These are phyloP conservation scores for Petroica traversi DNA, from an alignment of 2,113 vertebrate genomes.

Conservation along the genomic window DNA sequence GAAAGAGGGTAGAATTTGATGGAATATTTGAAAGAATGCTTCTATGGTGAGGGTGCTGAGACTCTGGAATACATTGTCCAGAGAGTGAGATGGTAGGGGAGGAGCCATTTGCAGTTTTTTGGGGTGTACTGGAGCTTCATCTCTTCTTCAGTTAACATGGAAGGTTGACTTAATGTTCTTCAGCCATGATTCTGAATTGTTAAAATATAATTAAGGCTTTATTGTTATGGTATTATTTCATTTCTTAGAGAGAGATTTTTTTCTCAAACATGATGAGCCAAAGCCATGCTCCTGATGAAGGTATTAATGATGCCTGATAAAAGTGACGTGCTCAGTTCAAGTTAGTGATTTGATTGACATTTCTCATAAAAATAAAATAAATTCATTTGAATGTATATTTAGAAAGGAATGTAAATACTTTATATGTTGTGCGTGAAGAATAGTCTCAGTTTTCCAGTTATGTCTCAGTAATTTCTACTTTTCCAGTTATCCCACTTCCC, in stretches of 20 bases:
- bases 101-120: neutral
- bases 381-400: neutral
- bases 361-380: neutral
- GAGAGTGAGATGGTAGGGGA: neutral
- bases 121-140: neutral
- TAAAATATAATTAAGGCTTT: neutral
- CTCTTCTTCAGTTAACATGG: neutral
- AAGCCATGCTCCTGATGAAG: neutral
- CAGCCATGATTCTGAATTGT: neutral
- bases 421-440: neutral
- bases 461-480: neutral
- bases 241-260: neutral
- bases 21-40: neutral
- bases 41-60: neutral
- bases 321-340: neutral
- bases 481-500: neutral
- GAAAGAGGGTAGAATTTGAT: neutral
- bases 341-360: neutral
- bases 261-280: neutral
- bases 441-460: neutral
- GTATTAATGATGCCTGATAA: neutral
- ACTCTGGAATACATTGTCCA: neutral
- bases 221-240: neutral
- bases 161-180: neutral
- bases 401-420: neutral